These are phyloP conservation scores for Falco novaeseelandiae DNA, from an alignment of 2,797 vertebrate species.

Conservation along the genomic window DNA sequence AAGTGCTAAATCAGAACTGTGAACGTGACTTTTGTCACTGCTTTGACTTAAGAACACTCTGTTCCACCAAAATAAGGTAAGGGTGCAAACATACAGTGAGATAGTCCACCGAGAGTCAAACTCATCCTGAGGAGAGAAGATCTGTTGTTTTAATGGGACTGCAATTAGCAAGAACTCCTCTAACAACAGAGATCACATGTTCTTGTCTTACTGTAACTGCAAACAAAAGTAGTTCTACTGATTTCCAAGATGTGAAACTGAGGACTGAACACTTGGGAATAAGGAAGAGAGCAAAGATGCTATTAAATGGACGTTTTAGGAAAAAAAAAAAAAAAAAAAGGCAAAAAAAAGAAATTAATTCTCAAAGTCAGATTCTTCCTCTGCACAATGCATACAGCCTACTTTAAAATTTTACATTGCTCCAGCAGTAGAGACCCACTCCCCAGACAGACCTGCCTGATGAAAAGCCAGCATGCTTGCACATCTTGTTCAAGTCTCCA, in stretches of 20 bases:
- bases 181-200: neutral
- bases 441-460: neutral
- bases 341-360: neutral
- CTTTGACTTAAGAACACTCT: accelerated
- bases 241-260: neutral
- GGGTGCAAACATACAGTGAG: neutral
- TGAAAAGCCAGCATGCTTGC: neutral
- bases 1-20: slow-evolving; percentile 89
- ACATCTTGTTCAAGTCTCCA: neutral
- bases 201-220: neutral
- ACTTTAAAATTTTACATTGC: neutral
- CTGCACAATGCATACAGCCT: neutral
- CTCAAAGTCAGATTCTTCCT: neutral
- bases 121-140: neutral
- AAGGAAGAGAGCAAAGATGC: neutral
- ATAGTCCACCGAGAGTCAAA: neutral
- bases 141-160: neutral
- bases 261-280: neutral
- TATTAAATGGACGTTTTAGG: neutral
- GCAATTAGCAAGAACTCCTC: neutral
- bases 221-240: neutral
- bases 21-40: neutral
- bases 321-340: neutral
- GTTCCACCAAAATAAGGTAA: neutral
- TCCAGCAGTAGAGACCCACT: neutral